These are phyloP conservation scores for Kryptopterus vitreolus DNA, from an alignment of 2,797 vertebrate genomes.

Conservation along the genomic window DNA sequence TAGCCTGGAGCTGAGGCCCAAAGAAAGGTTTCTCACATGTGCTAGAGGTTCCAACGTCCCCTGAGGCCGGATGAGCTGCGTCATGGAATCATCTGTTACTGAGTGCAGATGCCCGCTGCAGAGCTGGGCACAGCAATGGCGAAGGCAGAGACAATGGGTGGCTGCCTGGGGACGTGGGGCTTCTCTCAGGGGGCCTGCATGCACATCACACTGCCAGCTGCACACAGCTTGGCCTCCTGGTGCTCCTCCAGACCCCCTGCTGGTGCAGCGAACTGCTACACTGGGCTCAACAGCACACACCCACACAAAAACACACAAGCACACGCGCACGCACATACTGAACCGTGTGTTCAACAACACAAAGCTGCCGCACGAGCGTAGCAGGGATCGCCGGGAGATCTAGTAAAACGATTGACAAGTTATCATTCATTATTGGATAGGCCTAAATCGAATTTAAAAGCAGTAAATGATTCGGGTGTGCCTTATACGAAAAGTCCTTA, in stretches of 20 bases:
- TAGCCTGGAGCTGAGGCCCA: background rate
- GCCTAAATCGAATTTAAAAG: background rate
- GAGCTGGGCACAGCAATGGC: conserved; percentile 23
- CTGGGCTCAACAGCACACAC: conserved; percentile 32
- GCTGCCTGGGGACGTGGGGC: conserved; percentile 60
- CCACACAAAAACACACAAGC: conserved; percentile 25
- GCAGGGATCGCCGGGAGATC: background rate
- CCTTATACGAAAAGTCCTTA: background rate
- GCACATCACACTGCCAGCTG: conserved; percentile 75
- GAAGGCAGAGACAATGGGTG: conserved; percentile 46
- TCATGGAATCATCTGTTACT: conserved; percentile 33
- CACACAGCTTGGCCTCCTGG: conserved; percentile 73
- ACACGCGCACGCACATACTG: background rate
- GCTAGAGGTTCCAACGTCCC: conserved; percentile 19
- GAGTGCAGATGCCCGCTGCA: conserved; percentile 36
- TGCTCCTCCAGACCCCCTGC: conserved; percentile 65
- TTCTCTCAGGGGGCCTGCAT: conserved; percentile 66
- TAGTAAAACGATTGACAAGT: background rate
- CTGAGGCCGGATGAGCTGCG: background rate
- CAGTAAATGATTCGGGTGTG: no score
- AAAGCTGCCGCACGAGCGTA: background rate
- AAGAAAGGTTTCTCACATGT: conserved; percentile 23
- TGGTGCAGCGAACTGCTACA: conserved; percentile 61
- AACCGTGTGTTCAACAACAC: conserved; percentile 4
- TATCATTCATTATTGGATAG: background rate